Percentiles rank a stretch among this genome's conserved stretches.
Conservation (phyloP, 2,797 vertebrate species). For the Betta splendens region DNA sequence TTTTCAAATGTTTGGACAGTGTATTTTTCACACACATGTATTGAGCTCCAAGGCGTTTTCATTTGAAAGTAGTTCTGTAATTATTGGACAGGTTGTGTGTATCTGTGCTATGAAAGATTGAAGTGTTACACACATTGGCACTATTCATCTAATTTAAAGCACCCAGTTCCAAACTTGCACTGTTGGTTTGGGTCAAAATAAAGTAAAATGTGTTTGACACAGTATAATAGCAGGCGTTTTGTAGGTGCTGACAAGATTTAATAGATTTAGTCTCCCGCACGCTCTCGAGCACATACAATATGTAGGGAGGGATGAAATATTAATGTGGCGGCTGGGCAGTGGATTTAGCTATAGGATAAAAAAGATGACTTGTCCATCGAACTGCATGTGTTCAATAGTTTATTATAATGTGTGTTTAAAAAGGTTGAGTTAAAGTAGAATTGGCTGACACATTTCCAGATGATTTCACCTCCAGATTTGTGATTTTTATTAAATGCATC, state of each 20-base stretch:
- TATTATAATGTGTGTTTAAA: neutral
- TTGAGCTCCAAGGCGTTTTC: neutral
- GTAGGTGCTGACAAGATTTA: constrained; percentile 8
- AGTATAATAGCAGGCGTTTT: constrained; percentile 3
- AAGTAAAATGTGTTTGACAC: constrained; percentile 13
- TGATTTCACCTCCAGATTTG: no score
- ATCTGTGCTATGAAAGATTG: neutral
- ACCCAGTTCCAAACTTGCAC: constrained; percentile 24
- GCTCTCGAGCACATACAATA: neutral
- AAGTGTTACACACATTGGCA: no score
- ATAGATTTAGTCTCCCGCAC: constrained; percentile 6
- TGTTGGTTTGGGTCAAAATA: constrained; percentile 7
- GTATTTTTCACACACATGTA: neutral
- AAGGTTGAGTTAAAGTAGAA: neutral
- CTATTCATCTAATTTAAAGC: no score
- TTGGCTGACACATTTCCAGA: no score
- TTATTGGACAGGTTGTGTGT: constrained; percentile 18
- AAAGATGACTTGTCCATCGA: constrained; percentile 8
- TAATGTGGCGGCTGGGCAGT: neutral
- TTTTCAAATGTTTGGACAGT: constrained; percentile 9
- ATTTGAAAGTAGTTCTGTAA: constrained; percentile 36
- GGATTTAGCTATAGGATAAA: constrained; percentile 11
- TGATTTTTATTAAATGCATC: no score
- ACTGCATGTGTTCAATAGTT: constrained; percentile 1
- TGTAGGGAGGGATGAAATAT: constrained; percentile 6